phyloP scores from a whole-genome alignment of 2,113 vertebrate species.

The Tautogolabrus adspersus region DNA sequence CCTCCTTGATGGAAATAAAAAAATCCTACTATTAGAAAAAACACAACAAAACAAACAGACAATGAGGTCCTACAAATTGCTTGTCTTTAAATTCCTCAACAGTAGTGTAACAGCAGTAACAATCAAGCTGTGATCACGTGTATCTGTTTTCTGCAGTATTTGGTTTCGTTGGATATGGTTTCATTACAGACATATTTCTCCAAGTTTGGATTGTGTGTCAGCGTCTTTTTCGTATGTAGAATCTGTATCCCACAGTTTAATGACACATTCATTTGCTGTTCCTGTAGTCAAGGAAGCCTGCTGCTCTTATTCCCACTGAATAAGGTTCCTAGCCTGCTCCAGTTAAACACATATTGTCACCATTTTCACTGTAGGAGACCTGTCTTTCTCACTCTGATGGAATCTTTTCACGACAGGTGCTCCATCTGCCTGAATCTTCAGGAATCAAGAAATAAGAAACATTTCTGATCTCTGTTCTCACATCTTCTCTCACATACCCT shows the following conservation, averaged over 20 bases:
- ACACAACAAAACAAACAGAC: not conserved
- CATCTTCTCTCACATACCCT: conserved; percentile 10
- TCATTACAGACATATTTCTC: conserved; percentile 33
- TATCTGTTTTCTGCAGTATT: not conserved
- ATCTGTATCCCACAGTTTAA: conserved; percentile 47
- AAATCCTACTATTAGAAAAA: not conserved
- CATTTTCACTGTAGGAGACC: not conserved
- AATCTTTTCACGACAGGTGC: conserved; percentile 28
- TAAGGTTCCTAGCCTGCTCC: conserved; percentile 35
- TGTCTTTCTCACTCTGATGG: not conserved
- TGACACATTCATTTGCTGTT: conserved; percentile 63
- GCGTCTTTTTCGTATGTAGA: conserved; percentile 28
- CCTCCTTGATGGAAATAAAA: not conserved
- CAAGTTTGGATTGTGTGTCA: conserved; percentile 5
- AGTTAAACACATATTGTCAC: conserved; percentile 39
- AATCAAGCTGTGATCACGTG: not conserved
- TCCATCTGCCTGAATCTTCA: conserved; percentile 1
- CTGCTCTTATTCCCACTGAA: conserved; percentile 33
- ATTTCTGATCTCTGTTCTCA: conserved; percentile 13
- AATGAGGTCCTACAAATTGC: not conserved
- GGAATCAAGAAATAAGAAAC: conserved; percentile 23
- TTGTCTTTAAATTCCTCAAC: not conserved
- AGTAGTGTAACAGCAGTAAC: not conserved
- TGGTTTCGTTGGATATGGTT: conserved; percentile 15
- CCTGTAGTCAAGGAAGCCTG: conserved; percentile 20